Evolutionary conservation across 2,888 invertebrate genomes (phyloP).

Genomic region (Biston betularia): DNA sequence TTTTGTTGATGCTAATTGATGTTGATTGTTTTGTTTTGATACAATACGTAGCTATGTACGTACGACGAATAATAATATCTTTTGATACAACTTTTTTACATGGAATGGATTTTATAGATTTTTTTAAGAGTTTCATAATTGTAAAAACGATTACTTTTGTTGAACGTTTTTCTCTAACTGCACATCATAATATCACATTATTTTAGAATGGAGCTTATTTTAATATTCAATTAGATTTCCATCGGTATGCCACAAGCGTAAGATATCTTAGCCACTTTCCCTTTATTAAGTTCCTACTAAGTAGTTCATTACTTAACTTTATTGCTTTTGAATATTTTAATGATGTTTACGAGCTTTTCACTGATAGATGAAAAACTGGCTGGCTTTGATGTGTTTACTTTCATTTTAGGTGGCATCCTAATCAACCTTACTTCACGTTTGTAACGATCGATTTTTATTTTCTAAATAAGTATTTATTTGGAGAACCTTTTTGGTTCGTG

Average conservation of each 20-base stretch:
- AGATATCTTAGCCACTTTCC: conserved; percentile 28
- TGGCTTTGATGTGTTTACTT: not conserved
- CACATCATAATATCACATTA: conserved; percentile 16
- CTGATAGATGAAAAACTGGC: conserved; percentile 3
- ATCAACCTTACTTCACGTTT: not conserved
- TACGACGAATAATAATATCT: too few species aligned
- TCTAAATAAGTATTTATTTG: too few species aligned
- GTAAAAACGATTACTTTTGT: not conserved
- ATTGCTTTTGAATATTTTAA: conserved; percentile 10
- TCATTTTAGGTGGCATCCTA: not conserved
- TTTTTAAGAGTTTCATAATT: too few species aligned
- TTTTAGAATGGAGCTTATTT: conserved; percentile 18
- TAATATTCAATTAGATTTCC: conserved; percentile 44
- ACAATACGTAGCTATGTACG: too few species aligned
- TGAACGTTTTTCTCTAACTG: conserved; percentile 6
- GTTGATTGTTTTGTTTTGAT: too few species aligned
- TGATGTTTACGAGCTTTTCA: conserved; percentile 12
- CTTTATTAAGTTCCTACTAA: conserved; percentile 23
- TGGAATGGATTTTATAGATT: too few species aligned
- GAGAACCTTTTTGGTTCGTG: too few species aligned
- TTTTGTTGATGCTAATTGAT: too few species aligned
- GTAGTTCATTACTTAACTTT: conserved; percentile 14
- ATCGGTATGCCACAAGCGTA: conserved; percentile 36
- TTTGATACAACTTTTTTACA: too few species aligned
- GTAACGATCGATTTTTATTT: too few species aligned